phyloP scores from a whole-genome alignment of 1,140 invertebrate species.

The Neotoxoptera formosana region DNA sequence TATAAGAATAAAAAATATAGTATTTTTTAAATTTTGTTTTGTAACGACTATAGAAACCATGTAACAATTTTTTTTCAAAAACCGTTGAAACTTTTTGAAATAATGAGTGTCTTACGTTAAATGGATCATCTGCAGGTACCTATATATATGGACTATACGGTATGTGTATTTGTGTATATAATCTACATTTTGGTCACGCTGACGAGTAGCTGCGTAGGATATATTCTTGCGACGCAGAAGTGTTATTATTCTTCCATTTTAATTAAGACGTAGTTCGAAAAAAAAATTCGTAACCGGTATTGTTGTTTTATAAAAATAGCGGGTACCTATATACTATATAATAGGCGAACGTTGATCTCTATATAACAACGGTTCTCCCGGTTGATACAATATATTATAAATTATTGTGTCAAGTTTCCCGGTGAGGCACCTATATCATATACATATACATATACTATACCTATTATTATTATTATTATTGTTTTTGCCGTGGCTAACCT shows the following conservation, averaged over 20 bases:
- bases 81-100: too few species aligned
- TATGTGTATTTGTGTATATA: background rate
- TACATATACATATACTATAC: too few species aligned
- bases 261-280: slow-evolving; percentile 8
- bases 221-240: background rate
- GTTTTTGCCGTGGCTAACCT: background rate
- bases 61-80: too few species aligned
- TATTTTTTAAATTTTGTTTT: too few species aligned
- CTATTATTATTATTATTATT: background rate
- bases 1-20: too few species aligned
- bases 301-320: background rate
- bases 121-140: too few species aligned
- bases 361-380: background rate
- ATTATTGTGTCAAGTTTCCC: background rate
- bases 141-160: background rate
- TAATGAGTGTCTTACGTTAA: too few species aligned
- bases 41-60: too few species aligned
- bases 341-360: background rate
- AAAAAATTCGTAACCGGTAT: background rate
- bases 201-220: background rate
- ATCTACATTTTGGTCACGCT: background rate
- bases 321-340: background rate
- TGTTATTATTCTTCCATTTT: background rate
- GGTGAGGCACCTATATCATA: background rate
- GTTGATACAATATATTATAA: background rate